phyloP scores from a whole-genome alignment of 2,113 vertebrate genomes.

The Hemichromis elongatus region DNA sequence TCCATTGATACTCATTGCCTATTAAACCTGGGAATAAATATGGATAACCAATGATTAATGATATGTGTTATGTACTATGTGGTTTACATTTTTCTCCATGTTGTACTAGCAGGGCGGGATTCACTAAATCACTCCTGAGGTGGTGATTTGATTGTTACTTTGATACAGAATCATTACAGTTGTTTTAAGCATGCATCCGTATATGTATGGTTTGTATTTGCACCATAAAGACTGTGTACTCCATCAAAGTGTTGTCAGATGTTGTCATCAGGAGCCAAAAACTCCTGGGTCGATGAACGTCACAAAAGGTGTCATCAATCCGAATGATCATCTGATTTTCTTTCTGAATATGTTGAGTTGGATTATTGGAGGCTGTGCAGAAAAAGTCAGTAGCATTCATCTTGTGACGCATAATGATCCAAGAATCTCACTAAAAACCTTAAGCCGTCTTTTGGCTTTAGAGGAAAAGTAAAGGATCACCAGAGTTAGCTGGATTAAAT shows the following conservation, averaged over 20 bases:
- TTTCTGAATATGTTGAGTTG: neutral
- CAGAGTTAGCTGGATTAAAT: neutral
- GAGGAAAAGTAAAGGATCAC: neutral
- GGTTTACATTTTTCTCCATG: neutral
- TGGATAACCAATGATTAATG: conserved; percentile 12
- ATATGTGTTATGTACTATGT: neutral
- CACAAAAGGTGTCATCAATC: neutral
- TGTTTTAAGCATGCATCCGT: neutral
- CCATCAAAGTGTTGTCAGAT: neutral
- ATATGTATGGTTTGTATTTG: neutral
- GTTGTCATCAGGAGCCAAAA: neutral
- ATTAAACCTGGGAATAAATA: neutral
- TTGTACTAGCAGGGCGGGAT: neutral
- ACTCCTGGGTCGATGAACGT: neutral
- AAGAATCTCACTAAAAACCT: neutral
- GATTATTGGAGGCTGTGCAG: neutral
- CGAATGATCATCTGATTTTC: neutral
- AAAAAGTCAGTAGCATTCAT: neutral
- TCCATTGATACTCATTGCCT: neutral
- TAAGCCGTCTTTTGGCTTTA: neutral
- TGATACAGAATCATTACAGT: neutral
- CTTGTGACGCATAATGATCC: neutral
- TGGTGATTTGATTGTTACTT: neutral
- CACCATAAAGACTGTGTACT: neutral
- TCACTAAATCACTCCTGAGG: neutral